Conservation (phyloP, 2,888 invertebrate genomes). For the Rotaria magnacalcarata region DNA sequence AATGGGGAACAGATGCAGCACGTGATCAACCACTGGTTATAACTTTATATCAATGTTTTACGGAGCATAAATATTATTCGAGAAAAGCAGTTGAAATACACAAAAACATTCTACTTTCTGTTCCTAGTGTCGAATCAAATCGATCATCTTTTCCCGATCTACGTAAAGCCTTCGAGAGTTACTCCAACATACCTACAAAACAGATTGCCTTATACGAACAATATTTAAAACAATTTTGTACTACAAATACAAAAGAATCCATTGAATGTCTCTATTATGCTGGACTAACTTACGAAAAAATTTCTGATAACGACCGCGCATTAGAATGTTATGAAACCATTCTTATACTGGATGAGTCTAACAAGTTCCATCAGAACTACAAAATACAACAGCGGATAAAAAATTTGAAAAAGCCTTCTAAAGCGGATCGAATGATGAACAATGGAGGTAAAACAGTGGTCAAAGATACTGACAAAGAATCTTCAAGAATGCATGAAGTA, state of each 20-base stretch:
- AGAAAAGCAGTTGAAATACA: conserved; percentile 5
- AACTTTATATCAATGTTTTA: neutral
- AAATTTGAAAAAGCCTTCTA: conserved; percentile 1
- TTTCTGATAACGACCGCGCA: neutral
- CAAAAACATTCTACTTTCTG: neutral
- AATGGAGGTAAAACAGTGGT: neutral
- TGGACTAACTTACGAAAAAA: neutral
- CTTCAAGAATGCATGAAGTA: neutral
- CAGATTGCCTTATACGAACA: neutral
- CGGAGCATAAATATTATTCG: conserved; percentile 2
- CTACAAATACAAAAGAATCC: neutral
- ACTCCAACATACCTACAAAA: neutral
- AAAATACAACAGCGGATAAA: neutral
- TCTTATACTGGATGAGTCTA: neutral
- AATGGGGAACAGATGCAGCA: neutral
- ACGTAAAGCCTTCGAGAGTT: neutral
- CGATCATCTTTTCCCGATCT: neutral
- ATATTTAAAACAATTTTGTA: conserved; percentile 14
- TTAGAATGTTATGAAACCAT: neutral
- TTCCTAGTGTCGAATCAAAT: neutral
- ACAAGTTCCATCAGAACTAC: neutral
- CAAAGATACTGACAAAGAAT: neutral
- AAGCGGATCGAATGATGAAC: neutral
- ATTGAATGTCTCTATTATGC: neutral
- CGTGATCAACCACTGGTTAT: neutral